phyloP scores from a whole-genome alignment of 2,113 vertebrate genomes.

The Centrocercus urophasianus region DNA sequence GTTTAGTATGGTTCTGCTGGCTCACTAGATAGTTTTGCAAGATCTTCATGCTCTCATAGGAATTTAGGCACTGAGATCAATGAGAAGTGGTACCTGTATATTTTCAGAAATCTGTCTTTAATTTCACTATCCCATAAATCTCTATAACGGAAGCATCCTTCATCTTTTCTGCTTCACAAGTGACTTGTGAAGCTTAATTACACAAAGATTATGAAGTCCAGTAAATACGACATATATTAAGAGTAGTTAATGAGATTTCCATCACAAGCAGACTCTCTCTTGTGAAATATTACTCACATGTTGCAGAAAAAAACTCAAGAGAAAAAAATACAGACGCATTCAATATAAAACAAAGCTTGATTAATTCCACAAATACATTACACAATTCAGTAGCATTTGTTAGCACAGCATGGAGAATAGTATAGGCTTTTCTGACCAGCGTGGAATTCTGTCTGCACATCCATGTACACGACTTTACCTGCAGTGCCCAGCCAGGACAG shows the following conservation, averaged over 20 bases:
- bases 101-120: slow-evolving; percentile 19
- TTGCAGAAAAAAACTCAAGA: background rate
- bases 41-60: background rate
- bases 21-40: background rate
- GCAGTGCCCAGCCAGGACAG: background rate
- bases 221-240: slow-evolving; percentile 57
- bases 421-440: background rate
- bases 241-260: slow-evolving; percentile 56
- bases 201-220: slow-evolving; percentile 40
- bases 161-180: slow-evolving; percentile 56
- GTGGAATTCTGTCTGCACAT: background rate
- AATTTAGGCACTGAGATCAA: background rate
- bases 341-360: slow-evolving; percentile 5
- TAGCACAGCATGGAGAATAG: background rate
- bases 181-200: slow-evolving; percentile 49
- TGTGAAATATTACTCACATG: slow-evolving; percentile 27
- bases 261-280: slow-evolving; percentile 13
- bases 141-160: slow-evolving; percentile 53
- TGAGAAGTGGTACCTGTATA: background rate
- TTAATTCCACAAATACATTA: background rate
- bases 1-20: background rate
- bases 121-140: slow-evolving; percentile 38
- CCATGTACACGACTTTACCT: background rate
- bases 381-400: background rate
- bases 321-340: background rate